A percentile compares a stretch with the other conserved stretches of the same genome.
These are phyloP conservation scores for Dioctria rufipes DNA, from an alignment of 2,888 invertebrate species.

Conservation along the genomic window DNA sequence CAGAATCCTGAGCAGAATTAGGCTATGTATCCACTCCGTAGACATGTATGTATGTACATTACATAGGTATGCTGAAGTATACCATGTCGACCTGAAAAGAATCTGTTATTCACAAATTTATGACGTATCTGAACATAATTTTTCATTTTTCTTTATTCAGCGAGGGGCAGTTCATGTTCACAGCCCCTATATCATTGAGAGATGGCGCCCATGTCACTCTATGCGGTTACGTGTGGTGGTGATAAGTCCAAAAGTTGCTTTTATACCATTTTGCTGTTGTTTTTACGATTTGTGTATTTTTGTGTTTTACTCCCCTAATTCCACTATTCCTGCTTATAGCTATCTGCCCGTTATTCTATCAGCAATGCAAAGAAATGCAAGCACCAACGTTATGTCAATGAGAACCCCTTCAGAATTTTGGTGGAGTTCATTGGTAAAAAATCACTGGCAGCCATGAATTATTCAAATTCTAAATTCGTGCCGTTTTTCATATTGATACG, in stretches of 20 bases:
- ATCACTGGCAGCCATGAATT: constrained; percentile 52
- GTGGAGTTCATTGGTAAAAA: constrained; percentile 45
- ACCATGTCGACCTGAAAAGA: neutral
- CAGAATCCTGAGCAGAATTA: neutral
- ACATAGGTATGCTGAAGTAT: neutral
- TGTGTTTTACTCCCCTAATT: neutral
- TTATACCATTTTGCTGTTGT: constrained; percentile 37
- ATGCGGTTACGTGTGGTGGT: constrained; percentile 94
- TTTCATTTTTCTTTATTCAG: constrained; percentile 73
- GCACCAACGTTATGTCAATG: neutral
- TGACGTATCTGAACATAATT: constrained; percentile 15
- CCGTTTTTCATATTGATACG: constrained; percentile 54
- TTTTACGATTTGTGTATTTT: constrained; percentile 52
- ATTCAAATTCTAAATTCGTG: constrained; percentile 15
- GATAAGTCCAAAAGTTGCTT: constrained; percentile 75
- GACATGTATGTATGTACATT: neutral
- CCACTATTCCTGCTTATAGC: too few relatives aligned
- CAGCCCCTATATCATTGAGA: constrained; percentile 91
- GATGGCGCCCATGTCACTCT: constrained; percentile 85
- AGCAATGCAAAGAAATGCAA: neutral
- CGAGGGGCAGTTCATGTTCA: constrained; percentile 87
- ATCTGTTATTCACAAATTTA: constrained; percentile 29
- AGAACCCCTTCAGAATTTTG: constrained; percentile 12
- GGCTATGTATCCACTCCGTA: neutral
- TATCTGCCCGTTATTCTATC: neutral